Evolutionary conservation across 2,888 invertebrate genomes (phyloP).

Genomic region (Caenorhabditis sp.): DNA sequence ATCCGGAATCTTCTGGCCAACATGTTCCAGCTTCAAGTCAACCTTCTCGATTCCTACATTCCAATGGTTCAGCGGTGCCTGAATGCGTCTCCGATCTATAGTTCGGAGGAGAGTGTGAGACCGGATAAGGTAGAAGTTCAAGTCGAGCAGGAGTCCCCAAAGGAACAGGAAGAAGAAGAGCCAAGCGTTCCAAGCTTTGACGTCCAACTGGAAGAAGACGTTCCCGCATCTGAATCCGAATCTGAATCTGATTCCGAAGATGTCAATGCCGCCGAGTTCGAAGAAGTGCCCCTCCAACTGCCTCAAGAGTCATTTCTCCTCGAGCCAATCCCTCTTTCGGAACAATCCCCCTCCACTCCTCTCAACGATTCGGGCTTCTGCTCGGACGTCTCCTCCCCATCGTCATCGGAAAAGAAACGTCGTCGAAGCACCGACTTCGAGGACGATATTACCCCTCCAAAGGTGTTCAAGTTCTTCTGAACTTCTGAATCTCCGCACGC

Average conservation of each 20-base stretch:
- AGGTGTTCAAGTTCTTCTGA: conserved; percentile 37
- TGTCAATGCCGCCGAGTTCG: not conserved
- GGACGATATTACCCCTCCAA: conserved; percentile 52
- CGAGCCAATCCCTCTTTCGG: conserved; percentile 27
- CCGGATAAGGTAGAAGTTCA: not conserved
- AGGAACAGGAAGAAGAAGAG: not conserved
- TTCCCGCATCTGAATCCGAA: too few species aligned
- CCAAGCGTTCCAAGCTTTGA: conserved; percentile 4
- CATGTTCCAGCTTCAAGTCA: conserved; percentile 58
- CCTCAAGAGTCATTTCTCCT: not conserved
- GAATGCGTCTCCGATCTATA: conserved; percentile 28
- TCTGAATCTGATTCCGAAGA: too few species aligned
- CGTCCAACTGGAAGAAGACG: too few species aligned
- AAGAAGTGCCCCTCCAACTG: conserved; percentile 6
- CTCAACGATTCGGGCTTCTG: conserved; percentile 70
- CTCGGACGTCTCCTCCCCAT: conserved; percentile 63
- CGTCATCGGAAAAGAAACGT: conserved; percentile 48
- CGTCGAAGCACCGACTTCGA: conserved; percentile 27
- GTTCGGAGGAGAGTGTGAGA: conserved; percentile 4
- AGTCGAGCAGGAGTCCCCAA: not conserved
- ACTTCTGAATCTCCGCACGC: not conserved
- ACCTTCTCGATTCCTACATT: conserved; percentile 54
- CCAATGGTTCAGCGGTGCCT: conserved; percentile 55
- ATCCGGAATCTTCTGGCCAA: conserved; percentile 34
- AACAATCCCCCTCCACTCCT: conserved; percentile 55